phyloP scores from a whole-genome alignment of 1,140 invertebrate genomes.

The Bombus confusus region DNA sequence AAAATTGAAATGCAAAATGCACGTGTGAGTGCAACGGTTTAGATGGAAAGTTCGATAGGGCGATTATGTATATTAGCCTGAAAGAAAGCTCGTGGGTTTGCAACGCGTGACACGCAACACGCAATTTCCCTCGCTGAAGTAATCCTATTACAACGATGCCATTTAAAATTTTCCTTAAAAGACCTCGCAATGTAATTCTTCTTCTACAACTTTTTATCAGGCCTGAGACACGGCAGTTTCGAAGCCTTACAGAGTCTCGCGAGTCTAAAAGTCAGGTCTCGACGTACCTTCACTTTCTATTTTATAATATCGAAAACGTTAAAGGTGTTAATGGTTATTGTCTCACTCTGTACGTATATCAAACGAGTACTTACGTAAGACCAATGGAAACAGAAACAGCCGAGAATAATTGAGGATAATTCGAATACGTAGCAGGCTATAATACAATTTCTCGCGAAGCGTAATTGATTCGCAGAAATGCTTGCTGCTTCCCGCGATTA shows the following conservation, averaged over 20 bases:
- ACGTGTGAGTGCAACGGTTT: background rate
- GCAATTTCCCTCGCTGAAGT: background rate
- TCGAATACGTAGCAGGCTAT: background rate
- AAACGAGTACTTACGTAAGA: background rate
- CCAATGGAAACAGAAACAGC: background rate
- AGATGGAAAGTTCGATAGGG: background rate
- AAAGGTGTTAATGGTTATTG: background rate
- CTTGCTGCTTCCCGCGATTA: background rate
- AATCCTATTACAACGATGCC: too few species aligned
- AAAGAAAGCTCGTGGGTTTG: too few species aligned
- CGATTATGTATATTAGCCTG: background rate
- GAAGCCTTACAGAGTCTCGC: too few species aligned
- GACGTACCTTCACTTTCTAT: too few species aligned
- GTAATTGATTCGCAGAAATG: background rate
- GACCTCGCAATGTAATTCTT: too few species aligned
- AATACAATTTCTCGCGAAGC: background rate
- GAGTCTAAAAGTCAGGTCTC: too few species aligned
- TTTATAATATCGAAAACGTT: background rate
- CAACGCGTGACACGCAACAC: too few species aligned
- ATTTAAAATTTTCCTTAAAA: too few species aligned
- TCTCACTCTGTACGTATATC: background rate
- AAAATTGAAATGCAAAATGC: background rate
- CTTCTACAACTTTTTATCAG: rapidly evolving
- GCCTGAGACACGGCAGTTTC: background rate
- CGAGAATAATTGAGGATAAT: background rate